Base-by-base conservation (phyloP, 2,888 invertebrate genomes). In the Brachyptera putata region DNA sequence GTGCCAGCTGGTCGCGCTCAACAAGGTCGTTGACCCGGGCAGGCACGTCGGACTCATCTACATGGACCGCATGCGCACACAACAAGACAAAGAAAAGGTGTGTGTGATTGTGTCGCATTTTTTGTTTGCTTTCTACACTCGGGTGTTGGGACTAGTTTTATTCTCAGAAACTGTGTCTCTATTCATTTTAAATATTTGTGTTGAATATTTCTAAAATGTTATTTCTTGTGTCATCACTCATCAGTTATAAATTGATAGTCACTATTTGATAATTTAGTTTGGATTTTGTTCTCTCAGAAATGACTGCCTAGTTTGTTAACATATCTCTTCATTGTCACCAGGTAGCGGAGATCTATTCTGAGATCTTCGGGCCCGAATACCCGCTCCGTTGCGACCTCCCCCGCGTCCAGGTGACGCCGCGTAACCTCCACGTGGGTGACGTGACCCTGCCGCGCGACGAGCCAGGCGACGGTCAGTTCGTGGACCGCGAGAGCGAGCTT, bases 11-110 rank as follows among this genome's bases (percentile, higher is more conserved):
- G 78, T 87, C 0, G 74, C 83, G 18, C 43, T 21, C 9, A 3
- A 21, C 43, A 21, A 63, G 58, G 56, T 64, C 14, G 60, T 50
- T 13, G 56, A 58, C 11, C 86, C 80, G 61, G 86, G 82, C 62
- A 79, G 80, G 67, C 83, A 83, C 67, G 83, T 94, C 48, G 83
- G 88, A 65, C 78, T 96, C 66, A 82, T 97, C 26, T 98, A 95
- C 71, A 82, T 85, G 14, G 88, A 91, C 70, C 81, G 97, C 63
- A 91, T 97, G 91, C 81, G 96, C 65, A 87, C 86, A 5, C 71
- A 75, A 0, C 79, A 81, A 62, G 96, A 97, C 72, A 89, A 88
- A 72, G 72, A 79, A n/a, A 83, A 80, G 73, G 88, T 94, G n/a
- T n/a, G n/a, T n/a, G n/a, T n/a, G n/a, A n/a, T n/a, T n/a, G n/a